Base-by-base conservation (phyloP, 2,113 vertebrate species). In the Rhineura floridana region DNA sequence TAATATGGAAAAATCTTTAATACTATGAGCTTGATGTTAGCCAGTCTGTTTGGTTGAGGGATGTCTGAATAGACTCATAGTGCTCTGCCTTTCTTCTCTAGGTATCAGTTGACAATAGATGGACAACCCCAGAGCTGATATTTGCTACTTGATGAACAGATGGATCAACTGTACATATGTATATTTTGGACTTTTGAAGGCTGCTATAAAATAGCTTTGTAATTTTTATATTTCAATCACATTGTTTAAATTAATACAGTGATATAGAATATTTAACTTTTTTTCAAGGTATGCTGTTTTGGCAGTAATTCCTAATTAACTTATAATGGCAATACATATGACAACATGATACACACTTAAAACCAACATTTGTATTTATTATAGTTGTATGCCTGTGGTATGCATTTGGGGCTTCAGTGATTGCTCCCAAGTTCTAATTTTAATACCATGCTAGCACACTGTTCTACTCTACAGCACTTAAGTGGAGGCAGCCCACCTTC, bases 51-150 rank as follows among this genome's bases (percentile, higher is more conserved):
- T n/a, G 28, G 4, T 50, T 62, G 42, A 19, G 36, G 48, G 33
- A 25, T 25, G 23, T 15, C 65, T 70, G 33, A 23, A n/a, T 46
- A 52, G n/a, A 9, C 44, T 19, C 81, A 69, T n/a, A 65, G 33
- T 69, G 4, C n/a, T n/a, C 21, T n/a, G 12, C 30, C 55, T 91
- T 50, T 96, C 73, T 94, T 77, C 93, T 96, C 55, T 94, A 98
- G 97, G 97, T 97, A 96, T 72, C 95, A 97, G 85, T 91, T 98
- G 92, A 97, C 96, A 75, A 75, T 90, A n/a, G 92, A 92, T 2
- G 96, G 97, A 89, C 90, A 88, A 70, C 94, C 93, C 89, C 93
- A 92, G 90, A 93, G 91, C 0, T 97, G 96, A 96, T 73, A 85
- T 48, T 30, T 67, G 44, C 42, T 0, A 48, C 25, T 44, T 12